Evolutionary conservation across 2,797 vertebrate genomes (phyloP).

Genomic region (Geotrypetes seraphini): DNA sequence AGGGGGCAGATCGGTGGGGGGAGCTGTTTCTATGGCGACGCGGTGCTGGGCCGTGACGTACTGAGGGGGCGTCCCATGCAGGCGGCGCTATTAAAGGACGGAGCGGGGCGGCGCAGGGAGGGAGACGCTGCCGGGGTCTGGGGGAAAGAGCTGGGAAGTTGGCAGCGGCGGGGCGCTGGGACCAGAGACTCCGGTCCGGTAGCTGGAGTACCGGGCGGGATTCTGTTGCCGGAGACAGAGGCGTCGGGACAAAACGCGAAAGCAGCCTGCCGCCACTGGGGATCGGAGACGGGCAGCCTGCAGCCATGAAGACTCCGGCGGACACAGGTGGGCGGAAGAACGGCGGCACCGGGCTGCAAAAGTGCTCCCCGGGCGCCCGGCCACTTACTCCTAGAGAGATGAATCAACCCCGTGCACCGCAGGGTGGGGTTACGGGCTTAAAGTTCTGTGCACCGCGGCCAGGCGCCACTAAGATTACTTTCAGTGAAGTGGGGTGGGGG

Average conservation of each 20-base stretch:
- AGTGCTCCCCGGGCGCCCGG: slow-evolving; percentile 16
- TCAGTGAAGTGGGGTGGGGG: neutral
- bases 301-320: slow-evolving; percentile 50
- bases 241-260: too few relatives aligned
- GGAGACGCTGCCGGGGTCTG: slow-evolving; percentile 35
- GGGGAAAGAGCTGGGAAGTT: slow-evolving; percentile 40
- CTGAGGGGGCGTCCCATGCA: slow-evolving; percentile 52
- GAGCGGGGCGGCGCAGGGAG: slow-evolving; percentile 28
- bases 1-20: slow-evolving; percentile 9
- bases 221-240: too few relatives aligned
- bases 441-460: neutral
- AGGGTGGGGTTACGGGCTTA: slow-evolving; percentile 6
- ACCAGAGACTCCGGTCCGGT: slow-evolving; percentile 6
- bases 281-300: slow-evolving; percentile 13
- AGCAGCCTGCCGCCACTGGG: neutral
- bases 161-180: slow-evolving; percentile 11
- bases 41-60: slow-evolving; percentile 42
- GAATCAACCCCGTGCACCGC: neutral
- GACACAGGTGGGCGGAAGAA: slow-evolving; percentile 39
- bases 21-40: slow-evolving; percentile 52
- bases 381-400: neutral
- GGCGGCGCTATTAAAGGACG: slow-evolving; percentile 46
- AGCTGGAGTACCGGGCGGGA: neutral
- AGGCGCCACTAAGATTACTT: slow-evolving; percentile 26
- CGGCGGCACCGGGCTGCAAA: slow-evolving; percentile 29